Evolutionary conservation across 2,888 invertebrate genomes (phyloP), one percentile per base, ranked within the genome.

Genomic region (Sarcophaga caerulescens): DNA sequence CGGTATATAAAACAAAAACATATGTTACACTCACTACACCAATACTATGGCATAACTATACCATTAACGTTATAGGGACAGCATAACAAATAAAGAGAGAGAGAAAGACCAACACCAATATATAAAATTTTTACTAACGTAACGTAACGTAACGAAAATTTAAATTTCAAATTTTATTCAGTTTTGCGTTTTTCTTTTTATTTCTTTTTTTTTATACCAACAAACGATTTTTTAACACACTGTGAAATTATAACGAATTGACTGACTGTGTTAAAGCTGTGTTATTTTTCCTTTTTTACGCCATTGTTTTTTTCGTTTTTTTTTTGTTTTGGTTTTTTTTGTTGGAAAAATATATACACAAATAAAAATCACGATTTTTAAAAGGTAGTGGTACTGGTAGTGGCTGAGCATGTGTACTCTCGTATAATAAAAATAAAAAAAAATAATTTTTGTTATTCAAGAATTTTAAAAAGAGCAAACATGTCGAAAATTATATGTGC

Each of bases 141-240:
- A 83, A 81, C 83, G 86, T 65, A 76, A 70, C 79, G 25, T 74
- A 83, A 81, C 84, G 86, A 81, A 86, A 86, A 86, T 86, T 84
- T 86, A 86, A 86, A 86, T 71, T 86, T 84, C 84, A 86, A 86
- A 86, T 86, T 82, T 80, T 66, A 47, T 47, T n/a, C n/a, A 21
- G 35, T 59, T 77, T 60, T 77, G 4, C 57, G 5, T 57, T 60
- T 74, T 69, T 73, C 12, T 17, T 71, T 47, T 65, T 59, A 2
- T 60, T 52, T 6, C 0, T 60, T 66, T 73, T 19, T 76, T 81
- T 69, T 76, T 63, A 60, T 69, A 45, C 8, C 60, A 60, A 45
- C 81, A 84, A 86, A 84, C 70, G 84, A 69, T 81, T 82, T 83
- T 86, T 86, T 84, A 86, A 86, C 84, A 81, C 70, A 84, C 86